Base-by-base conservation (phyloP, 2,797 vertebrate genomes). In the Chloroceryle inda region DNA sequence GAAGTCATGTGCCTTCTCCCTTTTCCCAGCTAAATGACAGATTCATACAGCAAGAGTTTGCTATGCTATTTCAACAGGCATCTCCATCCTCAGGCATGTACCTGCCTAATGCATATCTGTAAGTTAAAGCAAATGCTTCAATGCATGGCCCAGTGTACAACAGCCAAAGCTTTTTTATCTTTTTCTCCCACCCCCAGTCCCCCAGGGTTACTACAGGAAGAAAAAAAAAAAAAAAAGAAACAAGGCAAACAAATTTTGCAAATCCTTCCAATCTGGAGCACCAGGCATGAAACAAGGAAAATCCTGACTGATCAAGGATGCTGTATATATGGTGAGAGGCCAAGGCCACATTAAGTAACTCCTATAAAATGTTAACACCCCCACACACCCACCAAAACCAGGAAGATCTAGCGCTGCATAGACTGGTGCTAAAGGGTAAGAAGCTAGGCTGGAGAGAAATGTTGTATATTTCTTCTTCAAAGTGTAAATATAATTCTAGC, bases 191-290 rank as follows among this genome's bases (percentile, higher is more conserved):
- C 6, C 11, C 31, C 21, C 45, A 44, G 22, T 33, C 18, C 10
- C 11, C 29, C 21, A 35, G 23, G 44, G 15, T 33, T 35, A 47
- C 84, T 81, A 78, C 76, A 94, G 47, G 21, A 76, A 35, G 14
- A 2, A 22, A 22, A 49, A 52, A 35, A 22, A 49, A 52, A 35
- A 6, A 17, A 68, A 29, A 75, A 91, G 45, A 94, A 92, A 74
- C 79, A 96, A 92, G 94, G 35, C 94, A 97, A 97, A 97, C 94
- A 97, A 72, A 75, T 96, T 97, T 96, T 97, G 95, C 94, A 97
- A 94, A 93, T 96, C 63, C 78, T 94, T 89, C 62, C 67, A 75
- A 59, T 64, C 74, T 86, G 87, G 81, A 95, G 49, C 66, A 84
- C 18, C 33, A 84, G 86, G 76, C 85, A 78, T 97, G 89, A 96